These are phyloP conservation scores for Rotaria sp. DNA, from an alignment of 2,888 invertebrate species.

Conservation along the genomic window DNA sequence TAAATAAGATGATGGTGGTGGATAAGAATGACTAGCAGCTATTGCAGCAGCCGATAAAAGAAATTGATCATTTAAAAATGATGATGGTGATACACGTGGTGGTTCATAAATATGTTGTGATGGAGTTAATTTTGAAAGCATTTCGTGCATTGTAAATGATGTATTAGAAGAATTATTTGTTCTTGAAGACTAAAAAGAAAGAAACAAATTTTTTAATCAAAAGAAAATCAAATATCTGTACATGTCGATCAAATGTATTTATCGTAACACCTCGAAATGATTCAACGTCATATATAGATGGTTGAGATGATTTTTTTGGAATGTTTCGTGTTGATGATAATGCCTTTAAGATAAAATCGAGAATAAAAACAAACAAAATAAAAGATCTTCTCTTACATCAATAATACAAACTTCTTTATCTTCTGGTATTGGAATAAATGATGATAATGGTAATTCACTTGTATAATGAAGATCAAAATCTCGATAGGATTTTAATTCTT, in stretches of 20 bases:
- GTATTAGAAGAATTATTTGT: neutral
- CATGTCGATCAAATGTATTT: neutral
- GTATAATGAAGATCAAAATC: slow-evolving; percentile 25
- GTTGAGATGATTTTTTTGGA: slow-evolving; percentile 1
- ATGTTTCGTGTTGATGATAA: neutral
- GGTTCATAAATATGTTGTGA: neutral
- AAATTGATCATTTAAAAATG: slow-evolving; percentile 2
- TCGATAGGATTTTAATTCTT: slow-evolving; percentile 20
- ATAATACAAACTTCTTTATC: slow-evolving; percentile 16
- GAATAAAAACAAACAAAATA: neutral
- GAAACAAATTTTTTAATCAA: neutral
- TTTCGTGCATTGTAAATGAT: neutral
- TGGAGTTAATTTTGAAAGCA: neutral
- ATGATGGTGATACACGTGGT: neutral
- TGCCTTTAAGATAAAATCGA: neutral
- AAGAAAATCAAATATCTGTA: neutral
- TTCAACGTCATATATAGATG: neutral
- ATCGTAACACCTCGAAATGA: neutral
- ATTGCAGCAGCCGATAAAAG: neutral
- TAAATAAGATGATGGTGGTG: neutral
- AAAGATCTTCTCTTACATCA: neutral
- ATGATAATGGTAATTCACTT: slow-evolving; percentile 21
- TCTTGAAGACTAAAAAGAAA: neutral
- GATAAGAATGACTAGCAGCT: slow-evolving; percentile 23
- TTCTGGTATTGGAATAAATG: slow-evolving; percentile 23